Conservation (phyloP, 2,797 vertebrate genomes). For the Strix occidentalis region DNA sequence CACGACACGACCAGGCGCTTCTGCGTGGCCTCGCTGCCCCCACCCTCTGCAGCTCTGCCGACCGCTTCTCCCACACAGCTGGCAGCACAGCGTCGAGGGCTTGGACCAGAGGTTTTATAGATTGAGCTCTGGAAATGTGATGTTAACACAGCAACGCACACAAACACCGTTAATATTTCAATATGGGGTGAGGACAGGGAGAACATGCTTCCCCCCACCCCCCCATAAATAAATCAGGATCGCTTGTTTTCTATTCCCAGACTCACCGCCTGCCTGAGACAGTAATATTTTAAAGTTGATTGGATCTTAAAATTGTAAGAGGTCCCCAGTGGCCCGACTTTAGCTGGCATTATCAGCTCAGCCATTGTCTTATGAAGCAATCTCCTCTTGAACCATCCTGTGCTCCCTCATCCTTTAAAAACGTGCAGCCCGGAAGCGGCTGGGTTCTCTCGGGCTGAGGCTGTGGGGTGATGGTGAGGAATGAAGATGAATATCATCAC, state of each 20-base stretch:
- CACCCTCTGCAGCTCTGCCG: neutral
- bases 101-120: neutral
- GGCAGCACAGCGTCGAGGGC: neutral
- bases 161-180: slow-evolving; percentile 55
- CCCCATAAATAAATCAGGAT: slow-evolving; percentile 61
- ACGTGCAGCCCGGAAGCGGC: neutral
- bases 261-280: slow-evolving; percentile 46
- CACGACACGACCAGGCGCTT: neutral
- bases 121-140: neutral
- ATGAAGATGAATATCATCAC: slow-evolving; percentile 15
- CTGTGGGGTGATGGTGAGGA: neutral
- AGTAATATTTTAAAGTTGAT: slow-evolving; percentile 74
- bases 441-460: neutral
- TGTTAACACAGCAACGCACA: neutral
- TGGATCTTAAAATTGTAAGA: slow-evolving; percentile 72
- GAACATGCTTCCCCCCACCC: neutral
- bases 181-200: slow-evolving; percentile 9
- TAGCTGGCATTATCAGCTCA: slow-evolving; percentile 68
- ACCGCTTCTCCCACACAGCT: accelerated
- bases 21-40: neutral
- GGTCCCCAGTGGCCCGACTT: slow-evolving; percentile 62
- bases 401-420: neutral
- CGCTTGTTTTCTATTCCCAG: slow-evolving; percentile 63
- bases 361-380: slow-evolving; percentile 56
- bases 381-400: slow-evolving; percentile 38